Evolutionary conservation across 2,113 vertebrate genomes (phyloP).

Genomic region (Damaliscus lunatus): DNA sequence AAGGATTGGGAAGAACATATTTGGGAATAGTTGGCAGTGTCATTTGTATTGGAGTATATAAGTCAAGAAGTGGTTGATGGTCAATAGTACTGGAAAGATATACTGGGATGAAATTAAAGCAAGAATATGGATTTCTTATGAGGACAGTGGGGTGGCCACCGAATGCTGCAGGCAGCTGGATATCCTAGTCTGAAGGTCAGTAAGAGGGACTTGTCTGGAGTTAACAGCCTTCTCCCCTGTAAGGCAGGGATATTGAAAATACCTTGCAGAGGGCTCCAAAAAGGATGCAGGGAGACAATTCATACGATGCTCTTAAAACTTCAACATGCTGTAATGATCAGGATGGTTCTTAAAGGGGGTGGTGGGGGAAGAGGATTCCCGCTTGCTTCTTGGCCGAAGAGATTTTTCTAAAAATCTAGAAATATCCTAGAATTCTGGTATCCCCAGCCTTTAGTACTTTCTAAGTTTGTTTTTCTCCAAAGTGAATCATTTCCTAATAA

Average conservation of each 20-base stretch:
- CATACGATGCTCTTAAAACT: background rate
- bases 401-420: background rate
- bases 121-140: background rate
- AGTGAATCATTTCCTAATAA: background rate
- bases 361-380: background rate
- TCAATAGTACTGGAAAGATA: background rate
- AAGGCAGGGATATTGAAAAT: background rate
- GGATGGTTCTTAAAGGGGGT: background rate
- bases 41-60: background rate
- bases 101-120: background rate
- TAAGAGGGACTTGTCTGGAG: background rate
- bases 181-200: background rate
- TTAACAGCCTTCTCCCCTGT: background rate
- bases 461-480: constrained; percentile 11
- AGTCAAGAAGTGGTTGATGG: background rate
- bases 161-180: background rate
- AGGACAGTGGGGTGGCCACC: too few species aligned
- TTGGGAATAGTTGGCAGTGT: background rate
- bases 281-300: background rate
- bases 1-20: background rate
- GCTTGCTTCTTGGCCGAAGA: background rate
- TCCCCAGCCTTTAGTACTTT: background rate
- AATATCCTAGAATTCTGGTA: background rate
- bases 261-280: background rate
- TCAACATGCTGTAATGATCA: background rate